Conservation (phyloP, 2,797 vertebrate species). For the Characodon lateralis region DNA sequence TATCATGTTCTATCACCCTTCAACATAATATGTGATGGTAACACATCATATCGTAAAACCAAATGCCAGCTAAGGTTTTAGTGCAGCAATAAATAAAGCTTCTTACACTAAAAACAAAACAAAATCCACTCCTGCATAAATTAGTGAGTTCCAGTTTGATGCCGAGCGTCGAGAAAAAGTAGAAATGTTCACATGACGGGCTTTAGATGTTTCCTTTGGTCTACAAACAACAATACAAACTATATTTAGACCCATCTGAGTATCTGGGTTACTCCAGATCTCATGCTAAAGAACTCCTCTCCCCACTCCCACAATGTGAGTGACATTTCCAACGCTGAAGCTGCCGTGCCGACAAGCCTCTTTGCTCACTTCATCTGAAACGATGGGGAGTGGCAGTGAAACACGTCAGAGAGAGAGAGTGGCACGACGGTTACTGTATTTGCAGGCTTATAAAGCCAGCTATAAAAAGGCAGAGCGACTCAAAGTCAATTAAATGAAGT, state of each 20-base stretch:
- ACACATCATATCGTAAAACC: background rate
- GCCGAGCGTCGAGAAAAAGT: background rate
- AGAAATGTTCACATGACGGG: constrained; percentile 28
- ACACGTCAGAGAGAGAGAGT: constrained; percentile 28
- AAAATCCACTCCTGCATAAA: background rate
- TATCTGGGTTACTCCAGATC: constrained; percentile 60
- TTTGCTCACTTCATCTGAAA: constrained; percentile 50
- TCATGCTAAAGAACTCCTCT: constrained; percentile 33
- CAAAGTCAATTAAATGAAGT: constrained; percentile 42
- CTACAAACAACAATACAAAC: constrained; percentile 42
- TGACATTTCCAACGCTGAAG: constrained; percentile 52
- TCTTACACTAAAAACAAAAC: background rate
- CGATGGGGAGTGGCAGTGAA: constrained; percentile 31
- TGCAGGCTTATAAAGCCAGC: constrained; percentile 10
- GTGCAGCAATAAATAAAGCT: background rate
- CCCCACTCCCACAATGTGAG: constrained; percentile 29
- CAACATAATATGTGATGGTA: background rate
- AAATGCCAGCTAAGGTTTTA: background rate
- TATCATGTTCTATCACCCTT: background rate
- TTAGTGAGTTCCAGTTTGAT: background rate
- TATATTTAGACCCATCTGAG: constrained; percentile 55
- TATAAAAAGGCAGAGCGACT: constrained; percentile 22
- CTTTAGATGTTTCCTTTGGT: constrained; percentile 27
- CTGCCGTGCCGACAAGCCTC: constrained; percentile 38
- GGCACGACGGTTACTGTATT: constrained; percentile 14